Conservation (phyloP, 2,888 invertebrate genomes). For the Asteroscopus sphinx region DNA sequence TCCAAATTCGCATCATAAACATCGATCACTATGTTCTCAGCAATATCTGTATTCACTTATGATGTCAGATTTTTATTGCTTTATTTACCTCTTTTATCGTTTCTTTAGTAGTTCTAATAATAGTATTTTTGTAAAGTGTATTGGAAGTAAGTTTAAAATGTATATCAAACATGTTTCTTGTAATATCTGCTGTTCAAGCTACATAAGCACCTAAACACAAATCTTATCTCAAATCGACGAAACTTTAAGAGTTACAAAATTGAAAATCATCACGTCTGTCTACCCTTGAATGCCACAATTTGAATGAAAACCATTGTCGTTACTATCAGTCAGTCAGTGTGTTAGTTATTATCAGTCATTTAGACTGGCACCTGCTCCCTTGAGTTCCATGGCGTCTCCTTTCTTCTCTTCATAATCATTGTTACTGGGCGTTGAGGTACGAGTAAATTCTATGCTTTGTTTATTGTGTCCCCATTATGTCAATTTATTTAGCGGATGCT, state of each 20-base stretch:
- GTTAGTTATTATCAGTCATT: slow-evolving; percentile 61
- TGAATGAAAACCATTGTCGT: slow-evolving; percentile 53
- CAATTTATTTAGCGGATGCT: slow-evolving; percentile 19
- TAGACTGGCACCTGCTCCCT: slow-evolving; percentile 52
- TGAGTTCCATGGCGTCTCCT: slow-evolving; percentile 15
- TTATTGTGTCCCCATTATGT: slow-evolving; percentile 27
- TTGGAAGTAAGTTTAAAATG: no score
- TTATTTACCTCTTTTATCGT: no score
- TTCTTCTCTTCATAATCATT: slow-evolving; percentile 31
- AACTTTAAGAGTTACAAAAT: slow-evolving; percentile 16
- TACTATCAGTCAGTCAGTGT: no score
- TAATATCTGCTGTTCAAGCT: no score
- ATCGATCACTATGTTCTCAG: no score
- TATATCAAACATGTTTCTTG: no score
- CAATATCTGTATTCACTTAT: no score
- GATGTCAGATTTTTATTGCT: no score
- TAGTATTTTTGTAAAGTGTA: no score
- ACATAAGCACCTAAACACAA: no score
- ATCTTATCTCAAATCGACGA: slow-evolving; percentile 11
- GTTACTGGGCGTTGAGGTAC: slow-evolving; percentile 25
- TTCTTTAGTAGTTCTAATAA: no score
- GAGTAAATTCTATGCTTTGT: slow-evolving; percentile 25
- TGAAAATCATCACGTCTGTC: slow-evolving; percentile 21
- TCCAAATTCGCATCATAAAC: no score
- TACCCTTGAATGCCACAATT: slow-evolving; percentile 48